These are phyloP conservation scores for Tortricodes alternella DNA, from an alignment of 2,888 invertebrate genomes.

Conservation along the genomic window DNA sequence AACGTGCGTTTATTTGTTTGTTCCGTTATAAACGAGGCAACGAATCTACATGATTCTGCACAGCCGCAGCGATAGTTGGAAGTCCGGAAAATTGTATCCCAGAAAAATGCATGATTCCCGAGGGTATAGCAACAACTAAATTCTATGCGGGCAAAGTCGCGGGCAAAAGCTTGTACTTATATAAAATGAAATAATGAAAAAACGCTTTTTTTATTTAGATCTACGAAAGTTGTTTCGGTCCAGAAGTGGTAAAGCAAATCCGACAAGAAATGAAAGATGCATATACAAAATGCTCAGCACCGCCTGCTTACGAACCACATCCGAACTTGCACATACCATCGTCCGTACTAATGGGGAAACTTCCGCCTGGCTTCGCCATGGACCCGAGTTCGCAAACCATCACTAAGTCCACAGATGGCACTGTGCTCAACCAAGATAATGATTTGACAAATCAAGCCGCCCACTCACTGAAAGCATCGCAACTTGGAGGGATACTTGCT, in stretches of 20 bases:
- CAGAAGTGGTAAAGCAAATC: conserved; percentile 86
- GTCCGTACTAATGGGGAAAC: conserved; percentile 64
- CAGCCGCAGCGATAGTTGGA: too few species aligned
- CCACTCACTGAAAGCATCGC: conserved; percentile 72
- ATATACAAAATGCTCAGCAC: conserved; percentile 84
- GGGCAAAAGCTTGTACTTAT: too few species aligned
- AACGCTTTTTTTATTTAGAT: conserved; percentile 69
- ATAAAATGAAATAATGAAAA: too few species aligned
- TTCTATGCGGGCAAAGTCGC: too few species aligned
- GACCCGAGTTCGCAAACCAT: conserved; percentile 73
- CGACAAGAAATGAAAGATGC: conserved; percentile 86
- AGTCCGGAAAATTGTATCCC: too few species aligned
- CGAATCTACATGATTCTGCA: too few species aligned
- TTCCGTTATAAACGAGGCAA: too few species aligned
- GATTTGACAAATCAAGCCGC: conserved; percentile 55
- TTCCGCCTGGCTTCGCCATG: conserved; percentile 73
- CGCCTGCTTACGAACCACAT: conserved; percentile 71
- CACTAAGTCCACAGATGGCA: conserved; percentile 73
- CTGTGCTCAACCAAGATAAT: conserved; percentile 59
- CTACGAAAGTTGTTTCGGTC: conserved; percentile 87
- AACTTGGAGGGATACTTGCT: conserved; percentile 75
- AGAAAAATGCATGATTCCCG: too few species aligned
- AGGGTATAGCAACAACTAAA: too few species aligned
- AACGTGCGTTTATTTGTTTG: too few species aligned
- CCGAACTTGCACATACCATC: conserved; percentile 62